These are phyloP conservation scores for Aspidoscelis tigris DNA, from an alignment of 2,113 vertebrate genomes.

Conservation along the genomic window DNA sequence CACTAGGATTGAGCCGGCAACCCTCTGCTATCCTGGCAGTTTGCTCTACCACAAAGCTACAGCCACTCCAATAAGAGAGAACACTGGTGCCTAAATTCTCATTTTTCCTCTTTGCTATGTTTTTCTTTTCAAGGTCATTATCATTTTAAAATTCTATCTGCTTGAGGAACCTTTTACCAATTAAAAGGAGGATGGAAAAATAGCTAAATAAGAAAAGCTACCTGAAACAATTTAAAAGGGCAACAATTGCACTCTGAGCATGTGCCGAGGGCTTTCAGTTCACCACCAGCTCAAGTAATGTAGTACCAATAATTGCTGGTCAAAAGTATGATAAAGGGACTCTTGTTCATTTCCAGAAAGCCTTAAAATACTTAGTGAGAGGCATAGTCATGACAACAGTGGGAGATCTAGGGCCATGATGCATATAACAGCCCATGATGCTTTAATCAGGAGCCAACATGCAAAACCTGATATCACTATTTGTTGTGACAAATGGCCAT, in stretches of 20 bases:
- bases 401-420: no score
- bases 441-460: background rate
- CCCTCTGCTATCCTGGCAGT: no score
- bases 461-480: background rate
- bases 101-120: no score
- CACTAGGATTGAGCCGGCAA: no score
- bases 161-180: no score
- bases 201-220: background rate
- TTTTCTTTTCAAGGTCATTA: no score
- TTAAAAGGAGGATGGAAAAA: background rate
- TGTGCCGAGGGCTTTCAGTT: background rate
- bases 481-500: background rate
- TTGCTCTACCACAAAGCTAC: no score
- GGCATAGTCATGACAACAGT: background rate
- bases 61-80: no score
- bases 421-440: background rate
- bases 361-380: background rate
- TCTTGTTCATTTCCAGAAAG: background rate
- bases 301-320: background rate
- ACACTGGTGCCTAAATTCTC: no score
- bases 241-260: background rate
- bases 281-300: background rate
- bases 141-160: no score
- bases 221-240: background rate
- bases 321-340: background rate